phyloP scores from a whole-genome alignment of 2,888 invertebrate genomes.

The Elegia similella region DNA sequence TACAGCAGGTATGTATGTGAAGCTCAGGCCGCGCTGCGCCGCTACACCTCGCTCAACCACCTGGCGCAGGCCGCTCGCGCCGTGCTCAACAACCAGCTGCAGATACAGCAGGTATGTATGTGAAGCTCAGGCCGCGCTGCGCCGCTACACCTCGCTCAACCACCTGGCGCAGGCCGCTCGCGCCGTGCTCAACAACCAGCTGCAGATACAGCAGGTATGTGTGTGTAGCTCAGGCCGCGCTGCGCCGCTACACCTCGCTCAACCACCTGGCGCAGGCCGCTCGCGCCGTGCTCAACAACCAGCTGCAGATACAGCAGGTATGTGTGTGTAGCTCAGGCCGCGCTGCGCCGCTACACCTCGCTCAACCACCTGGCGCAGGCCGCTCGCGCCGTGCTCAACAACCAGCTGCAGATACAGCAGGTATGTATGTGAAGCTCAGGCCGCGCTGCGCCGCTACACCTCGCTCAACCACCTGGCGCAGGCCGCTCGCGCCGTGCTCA shows the following conservation, averaged over 20 bases:
- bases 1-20: too few relatives aligned
- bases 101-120: slow-evolving; percentile 97
- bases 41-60: slow-evolving; percentile 98
- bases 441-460: slow-evolving; percentile 97
- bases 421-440: too few relatives aligned
- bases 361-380: slow-evolving; percentile 93
- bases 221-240: slow-evolving; percentile 97
- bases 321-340: slow-evolving; percentile 98
- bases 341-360: slow-evolving; percentile 96
- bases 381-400: slow-evolving; percentile 92
- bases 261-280: slow-evolving; percentile 91
- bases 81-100: slow-evolving; percentile 95
- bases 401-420: too few relatives aligned
- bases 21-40: too few relatives aligned
- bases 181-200: slow-evolving; percentile 97
- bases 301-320: too few relatives aligned
- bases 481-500: slow-evolving; percentile 88
- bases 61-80: slow-evolving; percentile 97
- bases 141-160: slow-evolving; percentile 97
- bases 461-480: slow-evolving; percentile 96
- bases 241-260: slow-evolving; percentile 96
- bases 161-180: slow-evolving; percentile 83
- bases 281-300: slow-evolving; percentile 94
- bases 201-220: too few relatives aligned
- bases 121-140: slow-evolving; percentile 96